Base-by-base conservation (phyloP, 2,888 invertebrate genomes). In the Perithous albicinctus region DNA sequence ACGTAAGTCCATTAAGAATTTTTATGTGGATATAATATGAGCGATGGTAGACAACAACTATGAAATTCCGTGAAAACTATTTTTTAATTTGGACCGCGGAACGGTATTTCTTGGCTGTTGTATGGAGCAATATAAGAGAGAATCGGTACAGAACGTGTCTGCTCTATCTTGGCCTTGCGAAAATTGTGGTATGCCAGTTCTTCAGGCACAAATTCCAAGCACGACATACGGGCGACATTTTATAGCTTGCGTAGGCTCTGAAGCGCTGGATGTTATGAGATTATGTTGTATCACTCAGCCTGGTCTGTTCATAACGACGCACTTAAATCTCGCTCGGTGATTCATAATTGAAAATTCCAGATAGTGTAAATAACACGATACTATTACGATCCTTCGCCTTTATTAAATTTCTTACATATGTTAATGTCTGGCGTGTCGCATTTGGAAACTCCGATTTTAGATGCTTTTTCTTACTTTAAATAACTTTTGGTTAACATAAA, bases 1-100 rank as follows among this genome's bases (percentile, higher is more conserved):
- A 46, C 15, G 7, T 15, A 46, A 10, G 18, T 18, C 6, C 18
- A 18, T 15, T 18, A 18, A 18, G 5, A 1, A 46, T 0, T 20
- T 20, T 0, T 20, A 1, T 18, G 7, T 15, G 26, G 10, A 5
- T 1, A 26, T 26, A 26, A 54, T 54, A 54, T 5, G 5, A 46
- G n/a, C 20, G 10, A 23, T 20, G 10, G 48, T 6, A 3, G n/a
- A 7, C 8, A 18, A 61, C 8, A 61, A 35, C 10, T 23, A 38
- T 12, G 10, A 66, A 32, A 82, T 82, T 56, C 78, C 64, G 48
- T 32, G 18, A 18, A 35, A 78, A 75, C 69, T 82, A 82, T 78
- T 82, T 82, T 79, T 75, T 75, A 75, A 80, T 80, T 81, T 78
- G 43, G 48, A 41, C 15, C 46, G 32, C 29, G 54, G 18, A 23